Evolutionary conservation across 2,113 vertebrate species (phyloP).

Genomic region (Eretmochelys imbricata): DNA sequence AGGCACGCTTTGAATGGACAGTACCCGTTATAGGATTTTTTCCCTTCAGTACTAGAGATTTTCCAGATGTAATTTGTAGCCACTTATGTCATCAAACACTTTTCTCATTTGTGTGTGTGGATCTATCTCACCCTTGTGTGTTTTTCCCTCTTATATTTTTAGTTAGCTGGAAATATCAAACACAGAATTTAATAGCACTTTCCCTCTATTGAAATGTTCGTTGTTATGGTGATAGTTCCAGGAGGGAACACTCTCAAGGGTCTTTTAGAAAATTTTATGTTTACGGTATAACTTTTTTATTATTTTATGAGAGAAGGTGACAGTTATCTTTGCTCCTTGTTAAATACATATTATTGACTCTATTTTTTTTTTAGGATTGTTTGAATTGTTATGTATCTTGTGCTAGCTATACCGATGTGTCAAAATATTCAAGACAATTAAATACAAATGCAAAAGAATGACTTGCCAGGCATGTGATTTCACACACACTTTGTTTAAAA

Average conservation of each 20-base stretch:
- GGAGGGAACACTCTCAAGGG: conserved; percentile 21
- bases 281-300: conserved; percentile 55
- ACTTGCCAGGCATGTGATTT: conserved; percentile 7
- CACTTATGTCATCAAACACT: conserved; percentile 8
- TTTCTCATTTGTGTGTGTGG: background rate
- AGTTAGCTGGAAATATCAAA: conserved; percentile 53
- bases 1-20: background rate
- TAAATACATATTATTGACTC: conserved; percentile 43
- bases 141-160: conserved; percentile 51
- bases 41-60: background rate
- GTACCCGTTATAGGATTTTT: conserved; percentile 21
- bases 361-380: background rate
- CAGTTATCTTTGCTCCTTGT: conserved; percentile 53
- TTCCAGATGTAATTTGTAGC: conserved; percentile 29
- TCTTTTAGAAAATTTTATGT: conserved; percentile 56
- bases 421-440: background rate
- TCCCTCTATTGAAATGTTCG: background rate
- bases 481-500: background rate
- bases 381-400: conserved; percentile 15
- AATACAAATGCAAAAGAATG: background rate
- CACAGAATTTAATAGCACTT: conserved; percentile 30
- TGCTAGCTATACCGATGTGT: background rate
- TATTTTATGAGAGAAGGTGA: conserved; percentile 35
- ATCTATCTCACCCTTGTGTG: background rate
- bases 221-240: conserved; percentile 66